Evolutionary conservation across 1,140 invertebrate species (phyloP).

Genomic region (Penaeus chinensis): DNA sequence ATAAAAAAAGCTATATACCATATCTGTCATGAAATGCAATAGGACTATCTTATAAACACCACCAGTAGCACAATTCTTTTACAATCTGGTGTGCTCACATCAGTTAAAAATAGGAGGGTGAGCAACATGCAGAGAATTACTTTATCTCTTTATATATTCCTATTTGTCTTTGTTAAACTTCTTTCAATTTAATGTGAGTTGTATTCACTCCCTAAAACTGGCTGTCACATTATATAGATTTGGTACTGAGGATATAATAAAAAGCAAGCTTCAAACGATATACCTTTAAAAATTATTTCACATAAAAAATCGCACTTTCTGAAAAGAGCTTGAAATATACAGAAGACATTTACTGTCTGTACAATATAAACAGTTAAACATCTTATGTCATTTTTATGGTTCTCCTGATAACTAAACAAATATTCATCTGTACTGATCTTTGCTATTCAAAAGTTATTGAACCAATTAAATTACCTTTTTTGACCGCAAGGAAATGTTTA

Average conservation of each 20-base stretch:
- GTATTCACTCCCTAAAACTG: background rate
- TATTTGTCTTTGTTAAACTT: no score
- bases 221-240: background rate
- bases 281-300: constrained; percentile 60
- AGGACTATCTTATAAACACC: background rate
- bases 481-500: no score
- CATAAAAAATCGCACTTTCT: constrained; percentile 60
- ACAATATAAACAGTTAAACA: constrained; percentile 37
- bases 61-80: no score
- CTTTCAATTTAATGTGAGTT: no score
- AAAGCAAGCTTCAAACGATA: constrained; percentile 57
- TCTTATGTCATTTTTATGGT: constrained; percentile 9
- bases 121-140: no score
- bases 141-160: no score
- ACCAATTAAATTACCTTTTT: no score
- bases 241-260: constrained; percentile 7
- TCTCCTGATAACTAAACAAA: no score
- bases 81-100: background rate
- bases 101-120: no score
- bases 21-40: background rate
- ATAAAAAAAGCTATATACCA: background rate
- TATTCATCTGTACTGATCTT: no score
- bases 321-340: constrained; percentile 54
- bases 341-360: constrained; percentile 47
- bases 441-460: no score